Percentiles rank a stretch among this genome's conserved stretches.
Conservation (phyloP, 2,888 invertebrate genomes). For the Eurois occulta region DNA sequence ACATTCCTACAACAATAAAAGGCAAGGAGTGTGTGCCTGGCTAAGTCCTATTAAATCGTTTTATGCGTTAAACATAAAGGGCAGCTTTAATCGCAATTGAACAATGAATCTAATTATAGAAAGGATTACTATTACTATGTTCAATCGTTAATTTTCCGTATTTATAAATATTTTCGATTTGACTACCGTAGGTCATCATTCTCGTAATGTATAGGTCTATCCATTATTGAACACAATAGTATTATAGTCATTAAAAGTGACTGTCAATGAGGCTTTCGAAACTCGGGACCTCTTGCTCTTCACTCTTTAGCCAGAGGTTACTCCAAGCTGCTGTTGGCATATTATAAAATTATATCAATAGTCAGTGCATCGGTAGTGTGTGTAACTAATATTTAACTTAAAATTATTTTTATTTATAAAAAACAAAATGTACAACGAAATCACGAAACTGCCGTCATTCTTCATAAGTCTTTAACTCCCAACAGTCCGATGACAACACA, state of each 20-base stretch:
- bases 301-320: not conserved
- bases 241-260: too few relatives aligned
- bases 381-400: not conserved
- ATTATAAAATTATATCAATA: not conserved
- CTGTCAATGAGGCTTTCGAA: not conserved
- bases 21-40: not conserved
- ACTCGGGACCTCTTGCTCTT: not conserved
- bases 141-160: slow-evolving; percentile 1
- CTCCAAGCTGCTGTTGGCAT: not conserved
- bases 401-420: too few relatives aligned
- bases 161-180: not conserved
- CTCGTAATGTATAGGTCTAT: not conserved
- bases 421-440: slow-evolving; percentile 42
- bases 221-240: too few relatives aligned
- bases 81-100: slow-evolving; percentile 6
- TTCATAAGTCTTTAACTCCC: slow-evolving; percentile 21
- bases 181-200: not conserved
- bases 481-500: slow-evolving; percentile 52
- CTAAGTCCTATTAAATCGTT: slow-evolving; percentile 24
- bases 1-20: slow-evolving; percentile 14
- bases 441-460: slow-evolving; percentile 49
- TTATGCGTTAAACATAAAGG: slow-evolving; percentile 15
- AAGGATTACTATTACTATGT: slow-evolving; percentile 4
- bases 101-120: slow-evolving; percentile 29
- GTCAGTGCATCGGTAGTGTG: not conserved